A percentile compares a stretch with the other conserved stretches of the same genome.
These are phyloP conservation scores for Anastrepha ludens DNA, from an alignment of 1,140 invertebrate species.

Conservation along the genomic window DNA sequence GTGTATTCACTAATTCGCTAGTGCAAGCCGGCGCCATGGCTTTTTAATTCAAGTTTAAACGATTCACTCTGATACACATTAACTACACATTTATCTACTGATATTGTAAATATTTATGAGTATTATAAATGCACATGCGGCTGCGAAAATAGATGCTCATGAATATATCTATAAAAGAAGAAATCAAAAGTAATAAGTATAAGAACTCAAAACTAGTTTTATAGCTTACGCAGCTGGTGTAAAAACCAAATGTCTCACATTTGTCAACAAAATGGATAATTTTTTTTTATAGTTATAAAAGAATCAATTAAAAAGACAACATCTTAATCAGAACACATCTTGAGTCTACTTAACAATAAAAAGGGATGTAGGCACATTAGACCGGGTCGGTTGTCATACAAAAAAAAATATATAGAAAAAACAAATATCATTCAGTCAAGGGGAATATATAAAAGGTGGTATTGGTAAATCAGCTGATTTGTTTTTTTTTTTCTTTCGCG, in stretches of 20 bases:
- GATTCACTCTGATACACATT: constrained; percentile 5
- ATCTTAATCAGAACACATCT: not conserved
- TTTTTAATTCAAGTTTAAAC: constrained; percentile 7
- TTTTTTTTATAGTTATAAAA: not conserved
- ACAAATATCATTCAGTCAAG: too few species aligned
- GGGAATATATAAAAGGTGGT: too few species aligned
- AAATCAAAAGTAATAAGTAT: too few species aligned
- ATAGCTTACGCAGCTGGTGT: not conserved
- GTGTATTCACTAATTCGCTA: not conserved
- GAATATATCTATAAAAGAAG: not conserved
- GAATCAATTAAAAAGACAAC: constrained; percentile 7
- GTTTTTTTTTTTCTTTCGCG: too few species aligned
- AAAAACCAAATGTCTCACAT: not conserved
- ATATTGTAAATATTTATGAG: constrained; percentile 6
- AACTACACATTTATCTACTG: not conserved
- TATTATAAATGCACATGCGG: not conserved
- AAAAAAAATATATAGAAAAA: too few species aligned
- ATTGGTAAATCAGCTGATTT: too few species aligned
- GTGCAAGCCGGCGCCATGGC: not conserved
- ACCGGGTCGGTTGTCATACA: too few species aligned
- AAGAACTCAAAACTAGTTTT: not conserved
- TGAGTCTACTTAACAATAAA: not conserved
- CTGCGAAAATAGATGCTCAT: too few species aligned
- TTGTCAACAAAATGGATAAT: not conserved
- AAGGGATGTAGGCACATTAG: not conserved